Percentiles rank a stretch among this genome's conserved stretches.
These are phyloP conservation scores for Periophthalmus modestus DNA, from an alignment of 2,113 vertebrate genomes.

Conservation along the genomic window DNA sequence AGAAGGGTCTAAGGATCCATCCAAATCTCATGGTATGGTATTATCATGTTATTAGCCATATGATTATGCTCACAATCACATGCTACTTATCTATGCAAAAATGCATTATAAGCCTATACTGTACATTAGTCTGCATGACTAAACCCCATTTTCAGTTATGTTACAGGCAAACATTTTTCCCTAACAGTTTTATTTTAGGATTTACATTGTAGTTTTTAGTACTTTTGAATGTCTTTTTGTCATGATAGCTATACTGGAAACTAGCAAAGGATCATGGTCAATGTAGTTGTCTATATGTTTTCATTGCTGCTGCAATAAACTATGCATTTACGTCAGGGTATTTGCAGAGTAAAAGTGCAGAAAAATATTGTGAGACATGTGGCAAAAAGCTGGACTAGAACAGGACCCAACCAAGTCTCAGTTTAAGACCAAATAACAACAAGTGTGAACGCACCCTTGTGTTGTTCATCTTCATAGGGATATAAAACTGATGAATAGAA, in stretches of 20 bases:
- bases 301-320: background rate
- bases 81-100: background rate
- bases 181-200: too few species aligned
- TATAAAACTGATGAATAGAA: background rate
- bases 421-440: too few species aligned
- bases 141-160: too few species aligned
- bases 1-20: slow-evolving; percentile 30
- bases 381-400: too few species aligned
- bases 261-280: background rate
- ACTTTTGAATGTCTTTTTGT: background rate
- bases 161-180: too few species aligned
- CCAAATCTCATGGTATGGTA: background rate
- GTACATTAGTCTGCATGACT: too few species aligned
- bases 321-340: background rate
- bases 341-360: too few species aligned
- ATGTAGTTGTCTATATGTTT: background rate
- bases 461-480: background rate
- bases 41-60: background rate
- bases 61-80: background rate
- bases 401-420: too few species aligned
- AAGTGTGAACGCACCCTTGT: too few species aligned
- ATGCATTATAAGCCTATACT: too few species aligned
- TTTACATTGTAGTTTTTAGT: background rate
- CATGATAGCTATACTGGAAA: background rate
- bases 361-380: too few species aligned